Conservation (phyloP, 1,140 invertebrate species). For the Euglossa dilemma region DNA sequence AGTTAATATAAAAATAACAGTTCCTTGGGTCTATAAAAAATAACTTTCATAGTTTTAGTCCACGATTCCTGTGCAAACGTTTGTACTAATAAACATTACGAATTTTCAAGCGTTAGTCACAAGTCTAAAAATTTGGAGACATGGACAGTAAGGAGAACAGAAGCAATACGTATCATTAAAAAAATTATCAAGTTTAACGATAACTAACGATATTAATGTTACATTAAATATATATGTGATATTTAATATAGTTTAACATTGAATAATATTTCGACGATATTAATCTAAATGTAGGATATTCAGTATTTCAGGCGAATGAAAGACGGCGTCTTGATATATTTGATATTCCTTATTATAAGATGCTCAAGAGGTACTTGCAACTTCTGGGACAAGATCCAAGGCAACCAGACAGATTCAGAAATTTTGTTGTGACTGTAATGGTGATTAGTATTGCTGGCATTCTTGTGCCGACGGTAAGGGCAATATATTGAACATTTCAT, state of each 20-base stretch:
- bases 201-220: neutral
- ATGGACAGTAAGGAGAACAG: neutral
- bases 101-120: neutral
- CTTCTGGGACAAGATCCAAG: neutral
- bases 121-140: accelerated
- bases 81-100: neutral
- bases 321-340: neutral
- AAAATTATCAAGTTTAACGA: neutral
- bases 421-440: neutral
- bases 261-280: neutral
- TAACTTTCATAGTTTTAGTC: no score
- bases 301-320: neutral
- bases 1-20: no score
- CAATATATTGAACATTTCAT: neutral
- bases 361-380: neutral
- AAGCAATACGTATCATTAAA: neutral
- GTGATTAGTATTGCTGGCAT: neutral
- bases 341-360: neutral
- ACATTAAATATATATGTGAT: neutral
- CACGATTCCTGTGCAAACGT: no score
- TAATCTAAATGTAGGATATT: neutral
- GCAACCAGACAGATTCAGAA: neutral
- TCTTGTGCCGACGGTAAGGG: neutral
- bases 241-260: neutral
- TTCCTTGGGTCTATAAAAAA: no score